Conservation (phyloP, 2,888 invertebrate species). For the Chirona hameri region DNA sequence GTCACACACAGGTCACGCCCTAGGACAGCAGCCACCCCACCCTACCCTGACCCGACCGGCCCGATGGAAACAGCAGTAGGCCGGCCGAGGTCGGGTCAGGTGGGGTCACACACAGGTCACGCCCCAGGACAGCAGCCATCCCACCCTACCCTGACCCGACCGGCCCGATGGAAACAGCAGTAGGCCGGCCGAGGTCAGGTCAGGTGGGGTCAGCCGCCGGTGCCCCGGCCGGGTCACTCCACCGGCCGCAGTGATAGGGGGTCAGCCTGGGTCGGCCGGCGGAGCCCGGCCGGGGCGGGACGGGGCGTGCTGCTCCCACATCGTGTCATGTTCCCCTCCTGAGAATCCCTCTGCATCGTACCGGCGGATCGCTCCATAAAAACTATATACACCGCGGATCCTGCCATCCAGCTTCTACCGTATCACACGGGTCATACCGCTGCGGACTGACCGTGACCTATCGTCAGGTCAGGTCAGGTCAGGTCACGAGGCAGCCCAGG, state of each 20-base stretch:
- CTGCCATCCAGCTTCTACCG: not conserved
- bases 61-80: not conserved
- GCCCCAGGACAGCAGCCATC: not conserved
- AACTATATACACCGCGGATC: slow-evolving; percentile 2
- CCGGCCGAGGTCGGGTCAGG: not conserved
- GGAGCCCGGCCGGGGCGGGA: not conserved
- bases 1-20: not conserved
- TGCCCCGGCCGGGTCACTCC: not conserved
- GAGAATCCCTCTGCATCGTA: not conserved
- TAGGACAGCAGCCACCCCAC: not conserved
- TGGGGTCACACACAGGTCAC: not conserved
- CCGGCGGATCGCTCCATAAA: not conserved
- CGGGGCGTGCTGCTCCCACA: not conserved
- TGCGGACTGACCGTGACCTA: not conserved
- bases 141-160: not conserved
- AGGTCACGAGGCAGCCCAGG: not conserved
- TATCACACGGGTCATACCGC: not conserved
- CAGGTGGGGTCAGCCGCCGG: not conserved
- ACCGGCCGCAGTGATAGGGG: not conserved
- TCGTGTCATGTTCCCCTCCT: not conserved
- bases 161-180: not conserved
- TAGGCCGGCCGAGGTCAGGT: not conserved
- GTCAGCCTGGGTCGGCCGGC: slow-evolving; percentile 8
- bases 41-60: not conserved
- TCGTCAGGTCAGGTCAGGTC: not conserved